Percentiles rank a stretch among this genome's conserved stretches.
Evolutionary conservation across 2,113 vertebrate genomes (phyloP).

Genomic region (Poeciliopsis retropinna): DNA sequence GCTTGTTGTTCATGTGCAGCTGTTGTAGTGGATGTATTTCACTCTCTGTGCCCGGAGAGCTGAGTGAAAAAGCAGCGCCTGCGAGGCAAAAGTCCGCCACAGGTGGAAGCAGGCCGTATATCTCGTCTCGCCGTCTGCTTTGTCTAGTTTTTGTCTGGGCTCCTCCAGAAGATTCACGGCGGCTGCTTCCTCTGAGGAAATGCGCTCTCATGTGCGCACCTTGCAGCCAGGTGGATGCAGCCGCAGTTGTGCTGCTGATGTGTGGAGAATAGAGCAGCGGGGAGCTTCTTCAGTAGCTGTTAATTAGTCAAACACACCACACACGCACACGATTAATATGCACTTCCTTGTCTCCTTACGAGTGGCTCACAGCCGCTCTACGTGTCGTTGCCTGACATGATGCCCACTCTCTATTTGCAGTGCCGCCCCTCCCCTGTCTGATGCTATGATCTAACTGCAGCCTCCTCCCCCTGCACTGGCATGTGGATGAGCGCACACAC

Average conservation of each 20-base stretch:
- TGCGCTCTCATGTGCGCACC: background rate
- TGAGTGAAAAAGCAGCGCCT: background rate
- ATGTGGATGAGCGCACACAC: constrained; percentile 7
- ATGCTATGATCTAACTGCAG: constrained; percentile 76
- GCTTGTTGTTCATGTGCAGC: background rate
- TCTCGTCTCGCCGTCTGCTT: constrained; percentile 22
- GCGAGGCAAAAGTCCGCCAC: constrained; percentile 24
- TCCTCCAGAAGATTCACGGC: constrained; percentile 20
- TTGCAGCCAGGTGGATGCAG: constrained; percentile 57
- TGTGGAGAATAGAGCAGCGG: constrained; percentile 63
- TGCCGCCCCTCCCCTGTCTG: constrained; percentile 68
- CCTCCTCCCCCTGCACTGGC: constrained; percentile 58
- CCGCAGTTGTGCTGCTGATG: constrained; percentile 45
- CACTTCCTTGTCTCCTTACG: constrained; percentile 28
- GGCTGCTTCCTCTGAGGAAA: constrained; percentile 21
- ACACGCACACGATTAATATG: constrained; percentile 34
- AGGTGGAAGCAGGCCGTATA: constrained; percentile 41
- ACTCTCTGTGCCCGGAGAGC: background rate
- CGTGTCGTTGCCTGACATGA: constrained; percentile 50
- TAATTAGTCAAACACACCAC: constrained; percentile 68
- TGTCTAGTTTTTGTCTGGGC: constrained; percentile 26
- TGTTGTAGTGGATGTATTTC: background rate
- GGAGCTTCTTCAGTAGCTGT: constrained; percentile 53
- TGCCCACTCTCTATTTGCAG: constrained; percentile 67
- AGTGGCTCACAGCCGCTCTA: constrained; percentile 60